A percentile compares a stretch with the other conserved stretches of the same genome.
Conservation (phyloP, 2,888 invertebrate genomes). For the Fabriciana adippe region DNA sequence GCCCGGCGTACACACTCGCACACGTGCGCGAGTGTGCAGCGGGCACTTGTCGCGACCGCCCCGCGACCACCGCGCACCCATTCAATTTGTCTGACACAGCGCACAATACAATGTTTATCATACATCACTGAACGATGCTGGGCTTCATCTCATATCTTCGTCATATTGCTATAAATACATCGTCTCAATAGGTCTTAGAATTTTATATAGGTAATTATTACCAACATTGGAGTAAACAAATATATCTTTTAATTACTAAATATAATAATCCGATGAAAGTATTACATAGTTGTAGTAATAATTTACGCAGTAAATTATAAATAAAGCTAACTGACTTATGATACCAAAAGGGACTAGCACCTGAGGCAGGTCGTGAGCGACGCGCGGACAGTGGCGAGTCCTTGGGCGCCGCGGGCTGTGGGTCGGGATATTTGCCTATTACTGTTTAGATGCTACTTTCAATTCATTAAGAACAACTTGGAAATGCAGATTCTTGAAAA, state of each 20-base stretch:
- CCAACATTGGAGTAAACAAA: no score
- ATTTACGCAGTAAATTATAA: no score
- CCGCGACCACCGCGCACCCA: slow-evolving; percentile 49
- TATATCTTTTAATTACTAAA: no score
- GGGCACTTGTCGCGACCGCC: slow-evolving; percentile 49
- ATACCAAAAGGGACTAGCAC: slow-evolving; percentile 1
- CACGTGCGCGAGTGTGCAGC: slow-evolving; percentile 36
- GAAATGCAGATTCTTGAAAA: no score
- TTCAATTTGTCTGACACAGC: slow-evolving; percentile 59
- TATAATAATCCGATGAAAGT: no score
- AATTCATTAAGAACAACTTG: no score
- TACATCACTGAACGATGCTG: slow-evolving; percentile 44
- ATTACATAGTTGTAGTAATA: no score
- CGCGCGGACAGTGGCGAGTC: slow-evolving; percentile 20
- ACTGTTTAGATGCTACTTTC: background rate
- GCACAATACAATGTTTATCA: slow-evolving; percentile 49
- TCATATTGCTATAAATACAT: no score
- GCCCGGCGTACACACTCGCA: slow-evolving; percentile 12
- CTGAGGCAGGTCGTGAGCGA: slow-evolving; percentile 20
- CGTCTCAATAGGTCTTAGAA: no score
- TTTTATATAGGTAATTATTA: no score
- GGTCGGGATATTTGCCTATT: slow-evolving; percentile 25
- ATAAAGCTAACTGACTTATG: slow-evolving; percentile 7
- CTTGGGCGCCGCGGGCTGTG: slow-evolving; percentile 42
- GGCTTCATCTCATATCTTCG: slow-evolving; percentile 21